phyloP scores from a whole-genome alignment of 2,797 vertebrate species.

The Girardinus metallicus region DNA sequence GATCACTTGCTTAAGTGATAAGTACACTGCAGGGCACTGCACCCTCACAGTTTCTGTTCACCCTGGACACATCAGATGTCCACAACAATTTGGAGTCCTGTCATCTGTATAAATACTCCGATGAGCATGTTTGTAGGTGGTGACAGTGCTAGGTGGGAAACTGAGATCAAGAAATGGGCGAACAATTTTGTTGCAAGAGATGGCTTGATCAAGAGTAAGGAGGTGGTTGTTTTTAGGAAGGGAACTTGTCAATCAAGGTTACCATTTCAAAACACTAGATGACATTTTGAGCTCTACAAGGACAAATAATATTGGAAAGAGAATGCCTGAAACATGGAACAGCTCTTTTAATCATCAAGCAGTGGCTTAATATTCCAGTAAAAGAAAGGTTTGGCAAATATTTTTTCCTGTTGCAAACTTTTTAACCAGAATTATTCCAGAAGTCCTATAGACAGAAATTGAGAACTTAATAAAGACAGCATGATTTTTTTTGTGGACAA shows the following conservation, averaged over 20 bases:
- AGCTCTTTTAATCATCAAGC: neutral
- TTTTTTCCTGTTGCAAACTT: neutral
- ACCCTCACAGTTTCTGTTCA: conserved; percentile 7
- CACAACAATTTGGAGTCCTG: conserved; percentile 4
- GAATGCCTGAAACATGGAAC: neutral
- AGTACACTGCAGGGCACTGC: conserved; percentile 1
- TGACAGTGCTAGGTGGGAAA: neutral
- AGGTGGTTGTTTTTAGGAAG: neutral
- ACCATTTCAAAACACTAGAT: neutral
- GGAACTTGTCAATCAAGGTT: neutral
- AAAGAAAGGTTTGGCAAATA: neutral
- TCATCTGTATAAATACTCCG: conserved; percentile 4
- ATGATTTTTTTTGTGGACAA: neutral
- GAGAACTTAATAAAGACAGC: neutral
- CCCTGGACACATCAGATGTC: conserved; percentile 1
- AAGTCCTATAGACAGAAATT: neutral
- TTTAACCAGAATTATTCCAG: neutral
- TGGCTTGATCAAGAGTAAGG: neutral
- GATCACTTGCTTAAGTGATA: conserved; percentile 14
- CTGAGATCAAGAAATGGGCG: neutral
- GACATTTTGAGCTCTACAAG: neutral
- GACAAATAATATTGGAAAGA: neutral
- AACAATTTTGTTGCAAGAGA: neutral
- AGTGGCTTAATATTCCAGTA: neutral
- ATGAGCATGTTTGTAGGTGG: neutral